These are phyloP conservation scores for Grapholita molesta DNA, from an alignment of 1,140 invertebrate species.

Conservation along the genomic window DNA sequence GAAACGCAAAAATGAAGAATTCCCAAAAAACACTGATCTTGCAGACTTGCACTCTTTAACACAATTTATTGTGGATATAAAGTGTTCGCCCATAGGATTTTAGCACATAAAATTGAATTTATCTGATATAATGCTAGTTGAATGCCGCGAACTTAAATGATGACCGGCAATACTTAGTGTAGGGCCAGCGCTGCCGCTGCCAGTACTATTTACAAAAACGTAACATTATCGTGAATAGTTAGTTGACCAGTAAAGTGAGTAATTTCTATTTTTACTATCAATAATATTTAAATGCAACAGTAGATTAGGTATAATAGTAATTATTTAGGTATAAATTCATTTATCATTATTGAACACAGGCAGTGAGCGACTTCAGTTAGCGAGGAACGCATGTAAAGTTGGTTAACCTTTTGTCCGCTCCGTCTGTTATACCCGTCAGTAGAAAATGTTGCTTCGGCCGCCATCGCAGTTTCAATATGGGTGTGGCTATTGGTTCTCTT, in stretches of 20 bases:
- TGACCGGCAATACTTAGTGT: neutral
- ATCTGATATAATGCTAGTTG: neutral
- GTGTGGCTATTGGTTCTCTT: too few species aligned
- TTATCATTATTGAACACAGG: slow-evolving; percentile 12
- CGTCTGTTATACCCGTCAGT: neutral
- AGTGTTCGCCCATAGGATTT: neutral
- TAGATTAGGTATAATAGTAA: slow-evolving; percentile 6
- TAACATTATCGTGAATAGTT: neutral
- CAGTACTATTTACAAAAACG: neutral
- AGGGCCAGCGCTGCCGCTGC: neutral
- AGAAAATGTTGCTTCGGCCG: neutral
- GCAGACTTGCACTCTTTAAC: neutral
- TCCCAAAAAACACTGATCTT: too few species aligned
- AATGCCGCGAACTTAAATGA: neutral
- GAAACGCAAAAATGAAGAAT: neutral
- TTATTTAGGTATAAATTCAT: slow-evolving; percentile 3
- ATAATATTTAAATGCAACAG: slow-evolving; percentile 15
- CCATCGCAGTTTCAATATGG: neutral
- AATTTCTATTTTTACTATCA: neutral
- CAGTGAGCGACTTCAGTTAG: slow-evolving; percentile 4
- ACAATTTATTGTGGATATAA: neutral
- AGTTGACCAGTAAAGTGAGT: neutral
- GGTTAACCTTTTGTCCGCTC: neutral
- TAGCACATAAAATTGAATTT: neutral
- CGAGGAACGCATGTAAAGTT: slow-evolving; percentile 1